These are phyloP conservation scores for Sisor rabdophorus DNA, from an alignment of 2,113 vertebrate genomes.

Conservation along the genomic window DNA sequence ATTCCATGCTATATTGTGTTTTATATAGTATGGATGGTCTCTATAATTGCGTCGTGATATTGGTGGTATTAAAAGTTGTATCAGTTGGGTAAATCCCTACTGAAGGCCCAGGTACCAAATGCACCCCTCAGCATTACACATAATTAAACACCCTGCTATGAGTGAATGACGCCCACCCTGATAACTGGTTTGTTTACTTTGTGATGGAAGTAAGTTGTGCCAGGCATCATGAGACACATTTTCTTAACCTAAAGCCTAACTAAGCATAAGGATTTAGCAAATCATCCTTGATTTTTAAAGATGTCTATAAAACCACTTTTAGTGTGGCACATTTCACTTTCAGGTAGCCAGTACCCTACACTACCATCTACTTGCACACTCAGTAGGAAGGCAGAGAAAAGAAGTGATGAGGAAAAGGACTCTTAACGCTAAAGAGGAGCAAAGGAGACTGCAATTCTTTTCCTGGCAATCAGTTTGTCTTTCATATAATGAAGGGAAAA, in stretches of 20 bases:
- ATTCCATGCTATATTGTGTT: no score
- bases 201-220: no score
- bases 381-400: conserved; percentile 14
- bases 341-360: conserved; percentile 23
- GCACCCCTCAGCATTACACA: no score
- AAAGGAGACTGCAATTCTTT: conserved; percentile 44
- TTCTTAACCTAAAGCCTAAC: neutral
- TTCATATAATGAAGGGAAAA: conserved; percentile 48
- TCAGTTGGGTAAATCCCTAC: no score
- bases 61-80: no score
- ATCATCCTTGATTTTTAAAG: neutral
- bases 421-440: conserved; percentile 47
- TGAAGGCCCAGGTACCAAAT: no score
- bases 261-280: neutral
- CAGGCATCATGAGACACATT: neutral
- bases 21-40: no score
- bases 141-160: no score
- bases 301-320: conserved; percentile 8
- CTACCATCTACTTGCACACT: conserved; percentile 23
- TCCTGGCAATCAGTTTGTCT: conserved; percentile 48
- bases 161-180: no score
- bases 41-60: no score
- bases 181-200: no score
- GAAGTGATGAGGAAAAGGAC: conserved; percentile 38
- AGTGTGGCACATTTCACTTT: conserved; percentile 22